Percentiles rank a stretch among this genome's conserved stretches.
phyloP scores from a whole-genome alignment of 1,140 invertebrate genomes.

The Leptestheria dahalacensis region DNA sequence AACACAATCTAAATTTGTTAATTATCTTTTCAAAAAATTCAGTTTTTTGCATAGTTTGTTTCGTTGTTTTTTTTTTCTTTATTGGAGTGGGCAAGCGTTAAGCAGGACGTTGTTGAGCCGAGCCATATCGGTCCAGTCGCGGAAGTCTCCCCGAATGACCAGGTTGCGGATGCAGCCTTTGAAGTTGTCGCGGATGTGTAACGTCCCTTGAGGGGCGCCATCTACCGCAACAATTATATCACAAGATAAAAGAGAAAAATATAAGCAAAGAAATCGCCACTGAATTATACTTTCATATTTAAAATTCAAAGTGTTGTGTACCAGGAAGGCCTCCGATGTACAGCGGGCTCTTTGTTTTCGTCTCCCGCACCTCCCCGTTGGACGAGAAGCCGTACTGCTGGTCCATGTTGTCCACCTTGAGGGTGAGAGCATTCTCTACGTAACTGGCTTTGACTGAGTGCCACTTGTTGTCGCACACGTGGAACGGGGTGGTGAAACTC shows the following conservation, averaged over 20 bases:
- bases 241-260: too few species aligned
- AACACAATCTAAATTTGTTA: too few species aligned
- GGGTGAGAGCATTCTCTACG: slow-evolving; percentile 44
- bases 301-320: slow-evolving; percentile 25
- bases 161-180: slow-evolving; percentile 81
- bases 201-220: slow-evolving; percentile 44
- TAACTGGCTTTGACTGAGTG: slow-evolving; percentile 61
- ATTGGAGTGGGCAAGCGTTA: slow-evolving; percentile 57
- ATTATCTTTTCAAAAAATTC: too few species aligned
- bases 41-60: too few species aligned
- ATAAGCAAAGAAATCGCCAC: slow-evolving; percentile 12
- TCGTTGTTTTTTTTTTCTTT: too few species aligned
- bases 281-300: slow-evolving; percentile 5
- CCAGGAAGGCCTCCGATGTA: slow-evolving; percentile 76
- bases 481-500: slow-evolving; percentile 41
- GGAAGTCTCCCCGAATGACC: slow-evolving; percentile 43
- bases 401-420: slow-evolving; percentile 52
- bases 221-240: too few species aligned
- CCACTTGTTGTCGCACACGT: slow-evolving; percentile 69
- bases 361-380: slow-evolving; percentile 31
- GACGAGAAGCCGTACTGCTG: slow-evolving; percentile 27
- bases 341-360: slow-evolving; percentile 42
- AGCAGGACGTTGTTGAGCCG: slow-evolving; percentile 63
- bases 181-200: slow-evolving; percentile 59
- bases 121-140: slow-evolving; percentile 72